phyloP scores from a whole-genome alignment of 2,888 invertebrate genomes.

The Scaptomyza parva region DNA sequence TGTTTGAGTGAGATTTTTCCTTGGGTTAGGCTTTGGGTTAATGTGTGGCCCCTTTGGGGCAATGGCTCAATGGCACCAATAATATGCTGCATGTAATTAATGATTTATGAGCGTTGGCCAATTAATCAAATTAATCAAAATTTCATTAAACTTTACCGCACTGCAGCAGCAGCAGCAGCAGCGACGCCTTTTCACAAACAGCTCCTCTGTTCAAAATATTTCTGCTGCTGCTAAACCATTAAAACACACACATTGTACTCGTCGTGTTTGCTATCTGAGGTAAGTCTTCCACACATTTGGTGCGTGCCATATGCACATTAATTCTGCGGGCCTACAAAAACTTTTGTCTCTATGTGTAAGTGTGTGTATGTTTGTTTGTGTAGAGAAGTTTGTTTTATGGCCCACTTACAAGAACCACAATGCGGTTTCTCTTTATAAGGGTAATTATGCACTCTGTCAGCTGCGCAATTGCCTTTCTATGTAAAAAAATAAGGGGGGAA shows the following conservation, averaged over 20 bases:
- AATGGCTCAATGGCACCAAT: conserved; percentile 57
- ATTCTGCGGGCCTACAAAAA: conserved; percentile 61
- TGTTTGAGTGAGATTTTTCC: conserved; percentile 53
- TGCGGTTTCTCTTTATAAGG: conserved; percentile 63
- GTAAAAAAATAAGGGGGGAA: conserved; percentile 43
- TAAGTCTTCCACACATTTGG: conserved; percentile 45
- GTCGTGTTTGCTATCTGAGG: conserved; percentile 7
- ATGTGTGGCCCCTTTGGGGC: conserved; percentile 26
- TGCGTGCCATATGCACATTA: conserved; percentile 76
- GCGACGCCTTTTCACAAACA: conserved; percentile 51
- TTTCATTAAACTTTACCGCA: conserved; percentile 75
- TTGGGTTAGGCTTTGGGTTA: conserved; percentile 52
- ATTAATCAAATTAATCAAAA: conserved; percentile 83
- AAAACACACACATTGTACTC: conserved; percentile 17
- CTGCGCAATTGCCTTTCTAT: conserved; percentile 62
- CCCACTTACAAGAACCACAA: conserved; percentile 66
- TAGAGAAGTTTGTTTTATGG: conserved; percentile 72
- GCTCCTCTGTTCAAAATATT: not conserved
- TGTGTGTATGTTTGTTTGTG: conserved; percentile 33
- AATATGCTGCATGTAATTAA: conserved; percentile 77
- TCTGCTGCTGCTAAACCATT: not conserved
- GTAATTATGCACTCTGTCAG: conserved; percentile 71
- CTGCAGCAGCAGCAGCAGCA: conserved; percentile 78
- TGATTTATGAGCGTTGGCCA: conserved; percentile 74
- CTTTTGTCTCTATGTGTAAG: conserved; percentile 51